Conservation (phyloP, 2,113 vertebrate species). For the Peromyscus leucopus region DNA sequence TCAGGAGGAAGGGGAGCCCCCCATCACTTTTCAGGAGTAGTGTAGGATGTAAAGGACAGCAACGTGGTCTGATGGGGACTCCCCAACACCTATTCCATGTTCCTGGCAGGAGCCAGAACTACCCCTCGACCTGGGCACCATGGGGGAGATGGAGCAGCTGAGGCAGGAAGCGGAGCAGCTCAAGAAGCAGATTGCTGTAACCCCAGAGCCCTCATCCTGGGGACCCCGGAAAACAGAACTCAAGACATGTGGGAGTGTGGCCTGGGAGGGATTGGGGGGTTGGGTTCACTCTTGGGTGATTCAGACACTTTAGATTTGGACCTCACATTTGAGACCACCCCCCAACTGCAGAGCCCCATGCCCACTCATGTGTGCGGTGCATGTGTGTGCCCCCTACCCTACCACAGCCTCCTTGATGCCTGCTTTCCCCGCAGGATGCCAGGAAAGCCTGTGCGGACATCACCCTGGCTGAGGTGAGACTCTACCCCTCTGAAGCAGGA, state of each 20-base stretch:
- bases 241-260: background rate
- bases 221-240: background rate
- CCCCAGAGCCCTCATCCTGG: conserved; percentile 36
- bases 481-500: background rate
- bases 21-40: background rate
- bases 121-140: conserved; percentile 79
- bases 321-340: background rate
- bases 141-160: conserved; percentile 98
- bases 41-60: background rate
- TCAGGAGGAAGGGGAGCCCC: no score
- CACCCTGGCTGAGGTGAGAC: conserved; percentile 91
- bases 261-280: background rate
- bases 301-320: background rate
- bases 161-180: conserved; percentile 96
- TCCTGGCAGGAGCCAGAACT: conserved; percentile 62
- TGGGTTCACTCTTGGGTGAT: background rate
- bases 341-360: background rate
- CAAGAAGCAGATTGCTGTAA: conserved; percentile 98
- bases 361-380: background rate
- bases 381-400: background rate
- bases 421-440: conserved; percentile 89
- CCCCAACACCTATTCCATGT: background rate
- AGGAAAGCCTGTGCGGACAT: conserved; percentile 94
- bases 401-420: background rate
- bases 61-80: background rate